These are phyloP conservation scores for Atethmia centrago DNA, from an alignment of 2,888 invertebrate genomes.

Conservation along the genomic window DNA sequence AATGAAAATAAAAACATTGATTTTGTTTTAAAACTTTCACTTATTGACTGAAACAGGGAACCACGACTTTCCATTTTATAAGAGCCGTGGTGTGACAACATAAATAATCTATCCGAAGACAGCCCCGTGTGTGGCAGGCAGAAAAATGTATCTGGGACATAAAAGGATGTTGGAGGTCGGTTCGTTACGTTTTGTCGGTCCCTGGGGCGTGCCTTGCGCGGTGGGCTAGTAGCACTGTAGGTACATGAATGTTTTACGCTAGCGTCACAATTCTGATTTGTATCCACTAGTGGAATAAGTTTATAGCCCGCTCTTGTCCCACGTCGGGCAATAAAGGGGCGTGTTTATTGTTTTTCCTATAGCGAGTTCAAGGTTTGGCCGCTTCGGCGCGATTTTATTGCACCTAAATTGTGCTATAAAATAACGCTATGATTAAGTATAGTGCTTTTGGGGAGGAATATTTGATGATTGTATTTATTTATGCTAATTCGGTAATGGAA, in stretches of 20 bases:
- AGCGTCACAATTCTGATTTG: conserved; percentile 88
- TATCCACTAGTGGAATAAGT: conserved; percentile 81
- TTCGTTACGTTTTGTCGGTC: conserved; percentile 90
- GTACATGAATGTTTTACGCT: conserved; percentile 87
- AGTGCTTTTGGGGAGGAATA: conserved; percentile 28
- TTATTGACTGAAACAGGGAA: conserved; percentile 23
- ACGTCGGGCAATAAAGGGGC: conserved; percentile 78
- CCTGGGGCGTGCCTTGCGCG: conserved; percentile 81
- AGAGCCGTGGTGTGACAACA: conserved; percentile 73
- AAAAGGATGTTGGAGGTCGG: conserved; percentile 84
- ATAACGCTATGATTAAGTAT: conserved; percentile 54
- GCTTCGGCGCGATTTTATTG: conserved; percentile 67
- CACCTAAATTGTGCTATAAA: conserved; percentile 58
- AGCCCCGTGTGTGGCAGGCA: conserved; percentile 78
- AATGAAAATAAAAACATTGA: conserved; percentile 38
- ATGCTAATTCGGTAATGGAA: background rate
- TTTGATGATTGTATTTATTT: conserved; percentile 33
- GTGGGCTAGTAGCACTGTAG: conserved; percentile 75
- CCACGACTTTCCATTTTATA: conserved; percentile 39
- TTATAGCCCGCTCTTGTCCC: conserved; percentile 77
- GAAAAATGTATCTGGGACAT: conserved; percentile 87
- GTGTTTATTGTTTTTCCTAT: conserved; percentile 82
- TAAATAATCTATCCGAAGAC: conserved; percentile 87
- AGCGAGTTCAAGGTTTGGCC: conserved; percentile 74
- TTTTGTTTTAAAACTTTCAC: conserved; percentile 42